Base-by-base conservation (phyloP, 2,113 vertebrate species). In the Chrysochloris asiatica region DNA sequence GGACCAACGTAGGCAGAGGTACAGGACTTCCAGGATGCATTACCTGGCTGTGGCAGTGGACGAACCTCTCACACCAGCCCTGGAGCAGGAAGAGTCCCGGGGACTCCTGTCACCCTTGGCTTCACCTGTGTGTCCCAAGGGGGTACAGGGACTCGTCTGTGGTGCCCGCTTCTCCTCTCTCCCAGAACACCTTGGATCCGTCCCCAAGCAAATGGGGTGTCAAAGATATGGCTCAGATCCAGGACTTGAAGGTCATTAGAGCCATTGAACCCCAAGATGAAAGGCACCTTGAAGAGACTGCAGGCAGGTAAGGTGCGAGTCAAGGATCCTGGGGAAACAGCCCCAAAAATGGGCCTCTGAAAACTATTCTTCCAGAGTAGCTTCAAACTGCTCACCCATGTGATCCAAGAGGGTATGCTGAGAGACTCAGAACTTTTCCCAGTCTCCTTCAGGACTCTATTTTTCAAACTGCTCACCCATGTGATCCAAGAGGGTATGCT, bases 141-240 rank as follows among this genome's bases (percentile, higher is more conserved):
- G 90, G 2, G 80, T 90, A 73, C 96, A 97, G n/a, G 97, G 98
- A 97, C 98, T 98, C n/a, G 89, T 92, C 24, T 67, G 92, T 92
- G 97, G 97, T 94, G 97, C 97, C 90, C 98, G 97, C 21, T 99
- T 98, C 96, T 98, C 98, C 71, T 99, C 99, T 33, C 98, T 99
- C 83, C 99, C 99, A 0, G 99, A 99, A 95, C 97, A 98, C 92
- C 98, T 99, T 78, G 98, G 98, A 95, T 97, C 96, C 72, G 79
- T 98, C 92, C 94, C 98, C 30, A 97, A 96, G 95, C 96, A 97
- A 88, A 96, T 96, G 81, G 98, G 98, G 96, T 98, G 99, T 97
- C 98, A 98, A 96, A 98, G 98, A 98, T 98, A 99, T 69, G 94
- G 98, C 92, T 99, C 99, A 33, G 98, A 99, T 96, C 99, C 99